Evolutionary conservation across 2,888 invertebrate species (phyloP).

Genomic region (Megaustenia siamemsis): DNA sequence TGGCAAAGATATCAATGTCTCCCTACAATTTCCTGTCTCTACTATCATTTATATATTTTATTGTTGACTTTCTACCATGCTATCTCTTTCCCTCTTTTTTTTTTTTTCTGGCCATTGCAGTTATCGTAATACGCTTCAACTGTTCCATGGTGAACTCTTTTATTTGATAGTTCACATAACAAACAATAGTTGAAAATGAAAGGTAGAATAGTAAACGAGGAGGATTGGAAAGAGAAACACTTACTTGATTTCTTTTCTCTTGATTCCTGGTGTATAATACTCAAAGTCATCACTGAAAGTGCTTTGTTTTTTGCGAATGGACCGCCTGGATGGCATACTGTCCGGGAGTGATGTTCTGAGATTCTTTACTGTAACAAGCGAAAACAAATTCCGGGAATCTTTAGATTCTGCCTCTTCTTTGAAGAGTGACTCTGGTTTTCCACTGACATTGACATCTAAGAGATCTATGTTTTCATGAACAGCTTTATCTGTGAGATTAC

Average conservation of each 20-base stretch:
- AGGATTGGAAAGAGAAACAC: not conserved
- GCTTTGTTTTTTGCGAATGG: conserved; percentile 51
- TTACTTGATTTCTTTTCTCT: conserved; percentile 31
- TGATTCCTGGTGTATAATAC: conserved; percentile 47
- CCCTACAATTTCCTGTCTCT: too few species aligned
- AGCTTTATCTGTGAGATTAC: not conserved
- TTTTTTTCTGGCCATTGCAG: too few species aligned
- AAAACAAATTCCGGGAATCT: not conserved
- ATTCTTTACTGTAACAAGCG: not conserved
- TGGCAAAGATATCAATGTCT: too few species aligned
- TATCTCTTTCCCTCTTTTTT: too few species aligned
- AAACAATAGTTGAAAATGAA: not conserved
- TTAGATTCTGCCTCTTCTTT: not conserved
- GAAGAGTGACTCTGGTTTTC: not conserved
- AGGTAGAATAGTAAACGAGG: too few species aligned
- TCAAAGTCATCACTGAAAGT: conserved; percentile 56
- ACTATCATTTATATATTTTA: too few species aligned
- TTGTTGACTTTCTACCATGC: too few species aligned
- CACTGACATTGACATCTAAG: not conserved
- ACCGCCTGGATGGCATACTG: conserved; percentile 43
- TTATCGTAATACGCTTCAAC: too few species aligned
- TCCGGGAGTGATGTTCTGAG: conserved; percentile 4
- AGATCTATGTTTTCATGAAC: not conserved
- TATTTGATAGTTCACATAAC: too few species aligned
- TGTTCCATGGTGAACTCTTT: too few species aligned